A percentile compares a stretch with the other conserved stretches of the same genome.
These are phyloP conservation scores for Promerops cafer DNA, from an alignment of 2,113 vertebrate species.

Conservation along the genomic window DNA sequence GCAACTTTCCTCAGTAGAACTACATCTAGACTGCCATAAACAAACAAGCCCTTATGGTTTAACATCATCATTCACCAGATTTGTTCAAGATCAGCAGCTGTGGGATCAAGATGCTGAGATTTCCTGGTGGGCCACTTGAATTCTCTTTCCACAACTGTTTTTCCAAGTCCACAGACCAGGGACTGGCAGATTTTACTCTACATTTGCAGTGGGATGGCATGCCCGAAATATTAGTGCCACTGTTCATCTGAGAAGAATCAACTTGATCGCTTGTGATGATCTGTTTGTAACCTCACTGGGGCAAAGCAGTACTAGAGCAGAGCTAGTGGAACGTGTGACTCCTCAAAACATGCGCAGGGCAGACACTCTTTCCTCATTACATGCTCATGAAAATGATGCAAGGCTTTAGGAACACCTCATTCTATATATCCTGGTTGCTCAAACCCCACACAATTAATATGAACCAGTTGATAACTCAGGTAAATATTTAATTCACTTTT, in stretches of 20 bases:
- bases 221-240: neutral
- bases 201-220: rapidly evolving
- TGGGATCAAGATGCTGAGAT: neutral
- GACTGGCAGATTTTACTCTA: neutral
- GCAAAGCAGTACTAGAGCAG: neutral
- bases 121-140: neutral
- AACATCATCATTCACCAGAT: neutral
- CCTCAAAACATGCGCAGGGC: neutral
- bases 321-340: neutral
- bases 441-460: neutral
- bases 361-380: neutral
- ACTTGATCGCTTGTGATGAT: neutral
- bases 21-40: neutral
- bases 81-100: neutral
- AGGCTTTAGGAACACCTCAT: neutral
- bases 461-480: neutral
- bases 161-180: neutral
- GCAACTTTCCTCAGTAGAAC: neutral
- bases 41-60: neutral
- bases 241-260: neutral
- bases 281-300: neutral
- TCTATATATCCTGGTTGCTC: neutral
- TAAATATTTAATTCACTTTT: neutral
- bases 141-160: neutral
- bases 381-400: neutral